Evolutionary conservation across 1,140 invertebrate species (phyloP).

Genomic region (Dendrolimus kikuchii): DNA sequence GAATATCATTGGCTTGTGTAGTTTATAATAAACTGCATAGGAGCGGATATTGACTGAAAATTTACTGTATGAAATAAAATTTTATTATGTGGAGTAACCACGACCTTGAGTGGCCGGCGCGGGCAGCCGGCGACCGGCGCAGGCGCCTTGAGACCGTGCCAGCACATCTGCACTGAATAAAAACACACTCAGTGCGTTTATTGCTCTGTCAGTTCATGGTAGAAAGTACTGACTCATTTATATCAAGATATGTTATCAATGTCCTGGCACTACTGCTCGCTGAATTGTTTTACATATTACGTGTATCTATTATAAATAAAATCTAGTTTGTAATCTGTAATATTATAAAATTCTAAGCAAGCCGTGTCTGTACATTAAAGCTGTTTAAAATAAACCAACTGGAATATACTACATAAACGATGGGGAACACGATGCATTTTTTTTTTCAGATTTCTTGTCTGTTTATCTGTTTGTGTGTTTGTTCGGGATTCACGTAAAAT

Average conservation of each 20-base stretch:
- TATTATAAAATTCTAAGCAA: too few relatives aligned
- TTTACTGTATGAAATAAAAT: constrained; percentile 11
- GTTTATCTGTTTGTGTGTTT: too few relatives aligned
- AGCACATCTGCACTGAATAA: constrained; percentile 34
- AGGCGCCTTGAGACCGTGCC: constrained; percentile 37
- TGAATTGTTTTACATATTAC: too few relatives aligned
- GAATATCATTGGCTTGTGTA: constrained; percentile 4
- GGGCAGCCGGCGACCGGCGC: constrained; percentile 7
- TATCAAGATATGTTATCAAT: background rate
- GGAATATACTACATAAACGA: too few relatives aligned
- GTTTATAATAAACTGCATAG: constrained; percentile 11
- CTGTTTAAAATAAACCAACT: too few relatives aligned
- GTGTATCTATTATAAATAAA: too few relatives aligned
- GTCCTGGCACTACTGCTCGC: background rate
- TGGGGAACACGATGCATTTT: too few relatives aligned
- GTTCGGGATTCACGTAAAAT: too few relatives aligned
- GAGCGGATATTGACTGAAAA: constrained; percentile 3
- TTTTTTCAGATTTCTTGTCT: too few relatives aligned
- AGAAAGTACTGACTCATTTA: background rate
- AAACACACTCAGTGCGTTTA: constrained; percentile 14
- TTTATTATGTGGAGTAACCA: constrained; percentile 24
- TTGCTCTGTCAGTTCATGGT: constrained; percentile 11
- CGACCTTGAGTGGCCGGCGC: constrained; percentile 38
- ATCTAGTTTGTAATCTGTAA: too few relatives aligned
- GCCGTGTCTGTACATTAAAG: too few relatives aligned